A percentile compares a stretch with the other conserved stretches of the same genome.
Conservation (phyloP, 2,113 vertebrate species). For the Paralichthys olivaceus region DNA sequence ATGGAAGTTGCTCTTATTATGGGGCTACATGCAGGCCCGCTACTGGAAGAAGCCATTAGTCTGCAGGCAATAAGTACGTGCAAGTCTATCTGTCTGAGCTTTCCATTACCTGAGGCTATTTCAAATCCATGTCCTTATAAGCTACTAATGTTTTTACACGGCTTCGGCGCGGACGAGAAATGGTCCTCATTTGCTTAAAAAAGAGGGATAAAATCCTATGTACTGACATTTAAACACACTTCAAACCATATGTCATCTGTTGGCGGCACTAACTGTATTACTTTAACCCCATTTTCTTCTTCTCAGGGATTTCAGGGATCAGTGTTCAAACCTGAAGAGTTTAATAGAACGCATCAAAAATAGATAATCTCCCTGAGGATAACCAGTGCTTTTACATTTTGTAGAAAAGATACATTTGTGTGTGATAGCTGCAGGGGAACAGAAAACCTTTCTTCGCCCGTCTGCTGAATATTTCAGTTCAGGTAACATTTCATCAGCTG, state of each 20-base stretch:
- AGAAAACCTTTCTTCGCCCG: not conserved
- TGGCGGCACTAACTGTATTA: not conserved
- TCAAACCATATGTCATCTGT: not conserved
- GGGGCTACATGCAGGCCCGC: constrained; percentile 23
- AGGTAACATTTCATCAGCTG: not conserved
- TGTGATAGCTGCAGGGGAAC: not conserved
- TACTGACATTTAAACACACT: constrained; percentile 15
- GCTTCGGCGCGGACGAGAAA: not conserved
- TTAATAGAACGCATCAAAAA: not conserved
- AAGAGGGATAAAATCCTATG: not conserved
- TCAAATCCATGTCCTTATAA: constrained; percentile 28
- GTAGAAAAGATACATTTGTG: not conserved
- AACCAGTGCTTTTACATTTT: not conserved
- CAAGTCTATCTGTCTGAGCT: constrained; percentile 52
- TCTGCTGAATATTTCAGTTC: constrained; percentile 7
- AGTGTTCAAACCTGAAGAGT: not conserved
- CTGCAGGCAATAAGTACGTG: constrained; percentile 18
- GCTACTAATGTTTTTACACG: constrained; percentile 30
- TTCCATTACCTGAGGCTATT: constrained; percentile 47
- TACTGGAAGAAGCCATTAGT: constrained; percentile 60
- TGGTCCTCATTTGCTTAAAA: constrained; percentile 9
- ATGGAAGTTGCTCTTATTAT: constrained; percentile 20
- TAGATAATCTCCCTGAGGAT: not conserved
- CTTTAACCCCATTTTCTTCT: not conserved
- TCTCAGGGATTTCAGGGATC: not conserved